Evolutionary conservation across 23 tunicate species (phyloP).

Genomic region (Aplidium turbinatum): DNA sequence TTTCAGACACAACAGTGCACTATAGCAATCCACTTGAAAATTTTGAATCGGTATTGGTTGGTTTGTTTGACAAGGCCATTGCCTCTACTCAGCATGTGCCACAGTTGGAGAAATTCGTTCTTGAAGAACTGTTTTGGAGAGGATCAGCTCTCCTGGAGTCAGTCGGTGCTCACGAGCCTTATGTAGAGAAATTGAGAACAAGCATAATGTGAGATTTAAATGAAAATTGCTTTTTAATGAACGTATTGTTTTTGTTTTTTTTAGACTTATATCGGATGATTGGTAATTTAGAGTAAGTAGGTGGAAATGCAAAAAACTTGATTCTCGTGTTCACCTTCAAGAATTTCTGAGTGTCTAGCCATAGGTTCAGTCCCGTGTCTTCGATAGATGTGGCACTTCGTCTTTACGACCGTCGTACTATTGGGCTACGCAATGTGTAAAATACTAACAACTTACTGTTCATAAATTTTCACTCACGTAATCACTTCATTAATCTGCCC

Average conservation of each 20-base stretch:
- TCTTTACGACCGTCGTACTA: too few relatives aligned
- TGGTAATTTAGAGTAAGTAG: too few relatives aligned
- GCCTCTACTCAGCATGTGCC: conserved; percentile 97
- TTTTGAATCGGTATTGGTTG: conserved; percentile 66
- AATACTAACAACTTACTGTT: too few relatives aligned
- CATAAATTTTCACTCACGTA: too few relatives aligned
- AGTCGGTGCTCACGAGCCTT: conserved; percentile 95
- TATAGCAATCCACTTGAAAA: conserved; percentile 75
- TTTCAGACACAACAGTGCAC: conserved; percentile 58
- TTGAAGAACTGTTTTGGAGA: conserved; percentile 93
- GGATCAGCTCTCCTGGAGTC: conserved; percentile 87
- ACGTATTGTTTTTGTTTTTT: not conserved
- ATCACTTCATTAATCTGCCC: too few relatives aligned
- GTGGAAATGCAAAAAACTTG: too few relatives aligned
- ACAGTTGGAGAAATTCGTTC: conserved; percentile 75
- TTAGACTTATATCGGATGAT: not conserved
- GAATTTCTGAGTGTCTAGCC: too few relatives aligned
- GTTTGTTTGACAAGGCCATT: conserved; percentile 89
- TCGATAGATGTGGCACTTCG: too few relatives aligned
- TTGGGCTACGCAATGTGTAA: too few relatives aligned
- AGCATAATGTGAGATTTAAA: conserved; percentile 80
- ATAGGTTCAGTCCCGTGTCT: too few relatives aligned
- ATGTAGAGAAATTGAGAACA: conserved; percentile 73
- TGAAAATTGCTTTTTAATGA: too few relatives aligned
- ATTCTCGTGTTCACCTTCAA: too few relatives aligned